These are phyloP conservation scores for Aegotheles bennettii DNA, from an alignment of 2,113 vertebrate species.

Conservation along the genomic window DNA sequence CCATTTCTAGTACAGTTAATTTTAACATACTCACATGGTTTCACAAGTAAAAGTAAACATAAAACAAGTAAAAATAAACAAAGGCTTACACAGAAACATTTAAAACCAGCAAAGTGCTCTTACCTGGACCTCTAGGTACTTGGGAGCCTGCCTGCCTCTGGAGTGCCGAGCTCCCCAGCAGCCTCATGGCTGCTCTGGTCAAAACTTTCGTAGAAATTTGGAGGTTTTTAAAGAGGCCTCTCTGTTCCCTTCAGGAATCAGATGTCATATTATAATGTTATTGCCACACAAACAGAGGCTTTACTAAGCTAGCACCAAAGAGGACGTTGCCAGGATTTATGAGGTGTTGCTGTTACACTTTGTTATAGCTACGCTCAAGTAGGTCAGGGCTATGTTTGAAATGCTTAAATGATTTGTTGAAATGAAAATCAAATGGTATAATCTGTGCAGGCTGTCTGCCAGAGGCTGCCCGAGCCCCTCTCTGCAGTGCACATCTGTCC, in stretches of 20 bases:
- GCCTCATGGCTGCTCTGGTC: not conserved
- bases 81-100: not conserved
- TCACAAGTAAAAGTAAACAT: not conserved
- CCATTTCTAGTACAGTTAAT: not conserved
- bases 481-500: rapidly evolving
- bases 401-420: not conserved
- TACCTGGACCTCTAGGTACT: not conserved
- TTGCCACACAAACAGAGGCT: rapidly evolving
- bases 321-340: not conserved
- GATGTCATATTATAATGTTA: not conserved
- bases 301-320: not conserved
- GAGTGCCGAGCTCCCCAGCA: not conserved
- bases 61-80: not conserved
- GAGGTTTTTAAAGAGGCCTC: not conserved
- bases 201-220: not conserved
- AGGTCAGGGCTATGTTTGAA: not conserved
- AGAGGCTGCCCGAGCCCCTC: rapidly evolving
- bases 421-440: not conserved
- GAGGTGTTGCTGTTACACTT: not conserved
- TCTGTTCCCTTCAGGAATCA: not conserved
- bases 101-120: not conserved
- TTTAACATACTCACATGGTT: not conserved
- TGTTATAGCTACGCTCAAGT: not conserved
- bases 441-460: rapidly evolving
- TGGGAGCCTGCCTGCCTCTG: not conserved